Evolutionary conservation across 1,140 invertebrate genomes (phyloP), one percentile per base, ranked within the genome.

Genomic region (Formica selysi): DNA sequence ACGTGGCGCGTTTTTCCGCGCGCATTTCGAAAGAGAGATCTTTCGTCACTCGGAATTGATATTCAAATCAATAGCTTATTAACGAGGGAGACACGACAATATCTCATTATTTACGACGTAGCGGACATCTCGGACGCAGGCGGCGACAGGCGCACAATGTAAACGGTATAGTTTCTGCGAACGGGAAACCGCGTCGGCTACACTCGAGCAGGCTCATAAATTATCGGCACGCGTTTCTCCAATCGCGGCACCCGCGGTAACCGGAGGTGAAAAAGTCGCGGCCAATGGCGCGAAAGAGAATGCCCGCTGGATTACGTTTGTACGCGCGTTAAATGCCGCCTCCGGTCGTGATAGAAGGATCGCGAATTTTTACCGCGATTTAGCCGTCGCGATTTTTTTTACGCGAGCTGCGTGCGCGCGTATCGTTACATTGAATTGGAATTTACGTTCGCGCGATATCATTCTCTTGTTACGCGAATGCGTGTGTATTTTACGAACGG

Each of bases 201-300:
- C 48, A 19, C 68, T 64, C 61, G 71, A n/a, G 71, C 62, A 88
- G 68, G 73, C 41, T 65, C 51, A 90, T 90, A 90, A 90, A 90
- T 90, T 90, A 90, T 74, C 70, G 57, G 83, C 83, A 44, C 16
- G 26, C 38, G 86, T 78, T 65, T 68, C 36, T 88, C 89, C 89
- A 90, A 90, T 90, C 89, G 81, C 86, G 62, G 51, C 64, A 19
- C 68, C 16, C 87, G 44, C 54, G 51, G 10, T 73, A 68, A 87
- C 48, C 48, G 48, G 4, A 51, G 48, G 48, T 51, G 48, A 90
- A 90, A 90, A 90, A 71, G 11, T 32, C 57, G 3, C 71, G 81
- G 71, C 89, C 89, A 90, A 90, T 90, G 13, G 64, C 79, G 4
- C 67, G 29, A 57, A 54, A 90, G 89, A 90, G 89, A 90, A 83